Base-by-base conservation (phyloP, 2,113 vertebrate species). In the Misgurnus mizolepis region DNA sequence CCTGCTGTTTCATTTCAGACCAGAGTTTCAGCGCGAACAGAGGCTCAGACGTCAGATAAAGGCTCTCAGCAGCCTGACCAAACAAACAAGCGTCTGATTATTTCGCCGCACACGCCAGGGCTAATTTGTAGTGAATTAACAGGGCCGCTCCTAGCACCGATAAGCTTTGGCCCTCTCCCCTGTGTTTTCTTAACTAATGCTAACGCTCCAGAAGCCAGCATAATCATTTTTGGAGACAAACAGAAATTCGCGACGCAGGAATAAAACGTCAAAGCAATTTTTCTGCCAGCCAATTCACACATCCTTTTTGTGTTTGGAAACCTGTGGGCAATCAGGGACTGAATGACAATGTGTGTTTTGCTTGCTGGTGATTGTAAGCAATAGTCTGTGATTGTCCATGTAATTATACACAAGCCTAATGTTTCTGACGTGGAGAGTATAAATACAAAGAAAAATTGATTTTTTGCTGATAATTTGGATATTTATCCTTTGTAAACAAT, bases 131-230 rank as follows among this genome's bases (percentile, higher is more conserved):
- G 83, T 83, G 89, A 91, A 90, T 91, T 87, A 88, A 85, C 82
- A 85, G 86, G 45, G 79, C 67, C 7, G 86, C 86, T 88, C 80
- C 27, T 78, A 22, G 71, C 2, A 71, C 76, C 3, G 84, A 89
- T 91, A 90, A 92, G 88, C 84, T 84, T 65, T 17, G 82, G 76
- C 80, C 80, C 87, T 85, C 79, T 83, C 82, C 67, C 85, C 82
- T 84, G 67, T 91, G 89, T 92, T 91, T 90, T 88, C 80, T 90
- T 90, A 83, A 84, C 89, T 92, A 92, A 92, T 92, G 89, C 87
- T 74, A 82, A 83, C 81, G 60, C 83, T 81, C 85, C 77, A 43
- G 3, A 22, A 60, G 83, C 60, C 49, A 18, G 3, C 50, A 86
- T 90, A 91, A 89, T 91, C 89, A 89, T 84, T 85, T 87, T 49